phyloP scores from a whole-genome alignment of 2,888 invertebrate genomes.

The Sphaerolaimus hirsutus region DNA sequence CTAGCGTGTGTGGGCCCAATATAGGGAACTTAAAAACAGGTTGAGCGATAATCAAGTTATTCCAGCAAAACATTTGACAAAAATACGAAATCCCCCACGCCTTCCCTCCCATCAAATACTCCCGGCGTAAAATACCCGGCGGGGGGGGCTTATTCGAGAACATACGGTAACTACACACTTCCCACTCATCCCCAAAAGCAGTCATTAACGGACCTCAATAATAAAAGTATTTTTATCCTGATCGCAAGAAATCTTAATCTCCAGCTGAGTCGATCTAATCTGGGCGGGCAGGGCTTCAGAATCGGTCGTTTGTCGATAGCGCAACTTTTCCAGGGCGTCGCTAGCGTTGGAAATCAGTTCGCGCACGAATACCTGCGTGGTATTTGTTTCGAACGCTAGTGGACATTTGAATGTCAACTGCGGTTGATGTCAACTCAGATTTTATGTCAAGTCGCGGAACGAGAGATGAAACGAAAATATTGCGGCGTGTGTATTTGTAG shows the following conservation, averaged over 20 bases:
- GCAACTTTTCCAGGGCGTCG: slow-evolving; percentile 80
- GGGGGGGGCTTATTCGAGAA: no score
- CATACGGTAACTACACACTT: no score
- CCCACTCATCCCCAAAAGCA: no score
- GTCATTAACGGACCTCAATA: slow-evolving; percentile 49
- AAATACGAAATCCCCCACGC: no score
- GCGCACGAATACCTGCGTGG: slow-evolving; percentile 59
- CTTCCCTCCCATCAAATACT: no score
- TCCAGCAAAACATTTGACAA: no score
- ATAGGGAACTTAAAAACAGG: no score
- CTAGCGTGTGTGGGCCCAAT: no score
- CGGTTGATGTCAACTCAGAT: background rate
- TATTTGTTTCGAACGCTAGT: background rate
- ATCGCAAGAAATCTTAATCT: slow-evolving; percentile 65
- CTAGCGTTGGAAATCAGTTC: slow-evolving; percentile 88
- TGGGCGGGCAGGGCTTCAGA: background rate
- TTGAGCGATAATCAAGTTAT: no score
- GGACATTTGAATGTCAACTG: background rate
- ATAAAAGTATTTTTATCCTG: slow-evolving; percentile 57
- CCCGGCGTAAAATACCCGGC: no score
- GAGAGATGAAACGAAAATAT: no score
- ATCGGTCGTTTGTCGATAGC: slow-evolving; percentile 37
- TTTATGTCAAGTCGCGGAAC: background rate
- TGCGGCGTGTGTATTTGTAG: no score
- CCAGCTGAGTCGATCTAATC: slow-evolving; percentile 42